Evolutionary conservation across 2,797 vertebrate species (phyloP).

Genomic region (Nannoperca australis): DNA sequence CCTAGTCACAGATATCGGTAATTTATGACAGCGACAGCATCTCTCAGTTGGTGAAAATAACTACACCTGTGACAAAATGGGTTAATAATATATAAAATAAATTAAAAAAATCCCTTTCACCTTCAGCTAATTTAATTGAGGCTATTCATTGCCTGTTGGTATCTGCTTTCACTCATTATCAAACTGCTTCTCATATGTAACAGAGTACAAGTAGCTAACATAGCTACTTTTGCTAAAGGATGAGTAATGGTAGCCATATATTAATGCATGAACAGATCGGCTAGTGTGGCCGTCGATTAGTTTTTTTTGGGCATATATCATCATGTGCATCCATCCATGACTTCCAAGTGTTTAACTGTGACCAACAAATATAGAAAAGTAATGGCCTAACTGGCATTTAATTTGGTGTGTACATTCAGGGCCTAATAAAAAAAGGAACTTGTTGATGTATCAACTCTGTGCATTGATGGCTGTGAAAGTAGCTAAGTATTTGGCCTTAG

Average conservation of each 20-base stretch:
- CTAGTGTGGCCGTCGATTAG: background rate
- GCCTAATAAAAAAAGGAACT: background rate
- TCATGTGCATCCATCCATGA: conserved; percentile 3
- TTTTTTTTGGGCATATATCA: background rate
- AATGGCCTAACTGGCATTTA: background rate
- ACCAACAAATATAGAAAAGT: background rate
- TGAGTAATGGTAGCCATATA: background rate
- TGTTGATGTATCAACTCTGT: background rate
- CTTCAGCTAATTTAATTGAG: too few relatives aligned
- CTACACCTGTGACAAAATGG: too few relatives aligned
- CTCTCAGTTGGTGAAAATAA: background rate
- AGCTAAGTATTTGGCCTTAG: conserved; percentile 16
- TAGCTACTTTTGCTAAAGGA: background rate
- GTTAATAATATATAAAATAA: too few relatives aligned
- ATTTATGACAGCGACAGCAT: background rate
- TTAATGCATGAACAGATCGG: background rate
- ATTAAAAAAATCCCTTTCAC: too few relatives aligned
- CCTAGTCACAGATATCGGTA: background rate
- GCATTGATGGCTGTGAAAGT: conserved; percentile 1
- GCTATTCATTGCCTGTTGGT: too few relatives aligned
- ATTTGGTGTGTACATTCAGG: background rate
- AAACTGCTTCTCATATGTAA: background rate
- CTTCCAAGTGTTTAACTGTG: conserved; percentile 3
- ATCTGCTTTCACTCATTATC: background rate
- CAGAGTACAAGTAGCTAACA: background rate